Evolutionary conservation across 2,888 invertebrate species (phyloP), one percentile per base, ranked within the genome.

Genomic region (Colostygia pectinataria): DNA sequence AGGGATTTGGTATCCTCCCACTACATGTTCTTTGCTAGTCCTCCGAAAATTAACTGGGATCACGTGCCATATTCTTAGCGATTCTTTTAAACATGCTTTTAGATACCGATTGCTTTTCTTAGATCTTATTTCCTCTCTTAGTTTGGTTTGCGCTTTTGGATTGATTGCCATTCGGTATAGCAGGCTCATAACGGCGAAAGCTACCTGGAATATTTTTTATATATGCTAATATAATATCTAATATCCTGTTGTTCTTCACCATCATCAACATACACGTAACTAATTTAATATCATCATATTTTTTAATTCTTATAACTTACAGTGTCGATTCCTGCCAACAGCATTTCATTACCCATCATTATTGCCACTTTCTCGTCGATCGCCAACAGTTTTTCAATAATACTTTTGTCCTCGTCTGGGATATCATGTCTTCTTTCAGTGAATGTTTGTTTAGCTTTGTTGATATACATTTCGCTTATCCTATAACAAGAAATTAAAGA

Each of bases 271-370:
- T n/a, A n/a, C n/a, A n/a, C n/a, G n/a, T n/a, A n/a, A n/a, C n/a
- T n/a, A n/a, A n/a, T n/a, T n/a, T n/a, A n/a, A n/a, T n/a, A n/a
- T n/a, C n/a, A n/a, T n/a, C n/a, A n/a, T n/a, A n/a, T n/a, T n/a
- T n/a, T n/a, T n/a, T n/a, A n/a, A n/a, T n/a, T n/a, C n/a, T n/a
- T n/a, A n/a, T n/a, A n/a, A 24, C 51, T 84, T 80, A 96, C 94
- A 42, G 95, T 94, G 70, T 95, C 95, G 27, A 94, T 91, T 45
- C 95, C 95, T 32, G 94, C 94, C 34, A 92, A 80, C 18, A 95
- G 65, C 92, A 95, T 92, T 71, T 95, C 95, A 59, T 92, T 89
- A 0, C 93, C 93, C 92, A 94, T 94, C 59, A 93, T 90, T 15
- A 92, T 67, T 0, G 94, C 95, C 6, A 93, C 90, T 64, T 85